A percentile compares a stretch with the other conserved stretches of the same genome.
phyloP scores from a whole-genome alignment of 2,113 vertebrate genomes.

The Eubucco bourcierii region DNA sequence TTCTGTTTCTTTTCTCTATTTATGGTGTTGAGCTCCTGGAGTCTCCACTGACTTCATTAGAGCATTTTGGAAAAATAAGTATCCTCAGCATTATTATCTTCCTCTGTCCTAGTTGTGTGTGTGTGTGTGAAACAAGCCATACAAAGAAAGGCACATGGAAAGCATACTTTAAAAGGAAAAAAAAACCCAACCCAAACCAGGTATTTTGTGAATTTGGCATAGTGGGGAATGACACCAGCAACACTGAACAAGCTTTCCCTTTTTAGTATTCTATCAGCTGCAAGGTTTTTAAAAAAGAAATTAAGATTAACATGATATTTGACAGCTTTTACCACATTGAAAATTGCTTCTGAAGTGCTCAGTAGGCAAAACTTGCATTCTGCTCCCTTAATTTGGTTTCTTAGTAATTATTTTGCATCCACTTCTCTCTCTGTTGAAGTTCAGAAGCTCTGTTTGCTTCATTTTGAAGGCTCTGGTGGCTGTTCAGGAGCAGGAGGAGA shows the following conservation, averaged over 20 bases:
- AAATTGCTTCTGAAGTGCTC: neutral
- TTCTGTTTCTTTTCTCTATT: slow-evolving; percentile 52
- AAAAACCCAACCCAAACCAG: neutral
- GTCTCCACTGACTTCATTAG: slow-evolving; percentile 63
- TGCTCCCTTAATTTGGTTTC: neutral
- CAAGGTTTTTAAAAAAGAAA: neutral
- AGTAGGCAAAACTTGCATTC: neutral
- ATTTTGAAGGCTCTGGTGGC: neutral
- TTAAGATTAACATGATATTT: neutral
- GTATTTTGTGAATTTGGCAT: neutral
- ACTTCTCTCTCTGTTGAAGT: neutral
- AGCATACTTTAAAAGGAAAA: neutral
- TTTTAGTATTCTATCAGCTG: neutral
- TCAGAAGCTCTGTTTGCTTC: neutral
- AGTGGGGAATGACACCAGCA: neutral
- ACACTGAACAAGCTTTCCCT: neutral
- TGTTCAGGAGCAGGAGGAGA: neutral
- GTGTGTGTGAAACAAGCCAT: no score
- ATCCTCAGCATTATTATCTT: slow-evolving; percentile 39
- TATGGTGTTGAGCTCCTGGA: neutral
- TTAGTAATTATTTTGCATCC: neutral
- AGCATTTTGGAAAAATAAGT: slow-evolving; percentile 51
- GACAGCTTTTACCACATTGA: neutral
- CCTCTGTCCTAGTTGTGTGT: neutral
- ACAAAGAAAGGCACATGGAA: neutral